Evolutionary conservation across 2,888 invertebrate species (phyloP), one percentile per base, ranked within the genome.

Genomic region (Lasioglossum zephyrum): DNA sequence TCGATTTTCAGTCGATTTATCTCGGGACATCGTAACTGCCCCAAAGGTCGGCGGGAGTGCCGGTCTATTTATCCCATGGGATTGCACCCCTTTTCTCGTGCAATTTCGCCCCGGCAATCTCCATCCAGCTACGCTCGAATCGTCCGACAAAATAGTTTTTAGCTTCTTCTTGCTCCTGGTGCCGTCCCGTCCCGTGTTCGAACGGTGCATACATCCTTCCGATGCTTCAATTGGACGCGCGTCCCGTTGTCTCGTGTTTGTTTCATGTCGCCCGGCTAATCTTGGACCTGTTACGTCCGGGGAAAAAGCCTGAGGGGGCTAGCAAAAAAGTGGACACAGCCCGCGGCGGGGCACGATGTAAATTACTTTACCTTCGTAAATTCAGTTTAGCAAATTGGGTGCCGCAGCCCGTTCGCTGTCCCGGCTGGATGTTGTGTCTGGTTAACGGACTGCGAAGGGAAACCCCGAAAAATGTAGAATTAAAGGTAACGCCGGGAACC

Each of bases 31-130:
- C 79, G 82, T 79, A 87, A 79, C 81, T 73, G 78, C 44, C 79
- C 77, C 72, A 53, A 86, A 84, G 90, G 88, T 90, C 90, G 87
- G 81, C 83, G 57, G 53, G 74, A 89, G 76, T 73, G 76, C 73
- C 84, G 66, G 88, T 90, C 86, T 91, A 88, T 90, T 89, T 91
- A 87, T 88, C 91, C 87, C 90, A 75, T 44, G 91, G 87, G 87
- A 91, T 87, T 73, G 84, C 74, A 84, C 83, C 84, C 73, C 77
- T 78, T 76, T 84, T 81, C 82, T 69, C 82, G 85, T 81, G 79
- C 90, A 90, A 91, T 91, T 86, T 89, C 87, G 84, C 84, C 80
- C 84, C 77, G 41, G 82, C 89, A 90, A 88, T 90, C 89, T 90
- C 86, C 85, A 85, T 89, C 85, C 57, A 85, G 81, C 81, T 36